Base-by-base conservation (phyloP, 2,888 invertebrate species). In the Dexiosoma caninum region DNA sequence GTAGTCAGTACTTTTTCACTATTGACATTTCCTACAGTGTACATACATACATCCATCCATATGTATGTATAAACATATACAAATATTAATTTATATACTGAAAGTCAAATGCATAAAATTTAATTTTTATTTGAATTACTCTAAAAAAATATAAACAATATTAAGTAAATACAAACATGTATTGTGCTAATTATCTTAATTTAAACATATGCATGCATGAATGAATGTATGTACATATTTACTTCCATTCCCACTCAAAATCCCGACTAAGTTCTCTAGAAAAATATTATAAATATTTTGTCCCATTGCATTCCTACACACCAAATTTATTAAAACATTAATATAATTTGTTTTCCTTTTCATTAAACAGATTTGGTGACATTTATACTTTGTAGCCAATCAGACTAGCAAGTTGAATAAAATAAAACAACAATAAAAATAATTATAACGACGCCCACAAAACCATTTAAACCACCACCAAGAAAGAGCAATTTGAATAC, bases 381-480 rank as follows among this genome's bases (percentile, higher is more conserved):
- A 64, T 49, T 64, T 57, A 3, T 55, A 64, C 44, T 57, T 32
- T 64, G 70, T 19, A 64, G 57, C 77, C 77, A 78, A 78, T 78
- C 77, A 78, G 32, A 69, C 35, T 55, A 30, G 40, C 23, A 51
- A 75, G 14, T 59, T 51, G 16, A 46, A 59, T 37, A 7, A 64
- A 46, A 53, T 9, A 62, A 10, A 53, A 62, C 51, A 21, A 51
- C 10, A 64, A 21, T 9, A 14, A 60, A 27, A 3, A 27, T 27
- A 27, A 5, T 3, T 57, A 62, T 69, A 77, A 51, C 49, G 53
- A 78, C 78, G 72, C 81, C 78, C 78, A 78, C 75, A 55, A 49
- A 5, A 40, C 32, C 14, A 51, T 37, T 27, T 14, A 62, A 76
- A 69, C 67, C 49, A 59, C 60, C 67, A 74, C 44, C 66, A 60